phyloP scores from a whole-genome alignment of 2,113 vertebrate genomes.

The Propithecus coquereli region DNA sequence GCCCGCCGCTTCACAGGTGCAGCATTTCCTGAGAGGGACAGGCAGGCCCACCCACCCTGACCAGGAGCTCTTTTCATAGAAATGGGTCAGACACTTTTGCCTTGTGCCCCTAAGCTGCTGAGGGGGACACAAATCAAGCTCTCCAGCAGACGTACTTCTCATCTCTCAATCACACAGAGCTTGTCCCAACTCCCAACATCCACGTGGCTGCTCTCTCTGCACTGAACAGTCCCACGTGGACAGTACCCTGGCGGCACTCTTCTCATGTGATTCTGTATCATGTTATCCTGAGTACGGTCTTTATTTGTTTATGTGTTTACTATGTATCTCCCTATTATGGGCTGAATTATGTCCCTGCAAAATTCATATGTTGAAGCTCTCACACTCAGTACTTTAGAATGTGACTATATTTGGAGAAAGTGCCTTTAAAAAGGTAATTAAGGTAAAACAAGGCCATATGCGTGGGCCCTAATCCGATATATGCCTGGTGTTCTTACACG shows the following conservation, averaged over 20 bases:
- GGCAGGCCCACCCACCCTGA: no score
- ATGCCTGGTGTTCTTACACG: not conserved
- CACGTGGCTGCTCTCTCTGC: not conserved
- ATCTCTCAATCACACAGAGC: not conserved
- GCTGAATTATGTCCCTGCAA: not conserved
- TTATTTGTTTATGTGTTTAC: not conserved
- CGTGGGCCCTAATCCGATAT: not conserved
- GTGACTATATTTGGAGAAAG: not conserved
- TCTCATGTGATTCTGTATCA: not conserved
- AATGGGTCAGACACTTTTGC: not conserved
- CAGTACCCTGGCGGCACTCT: no score
- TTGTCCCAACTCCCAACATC: rapidly evolving
- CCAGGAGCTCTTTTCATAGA: not conserved
- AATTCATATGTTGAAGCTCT: not conserved
- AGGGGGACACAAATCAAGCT: not conserved
- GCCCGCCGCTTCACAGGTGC: not conserved
- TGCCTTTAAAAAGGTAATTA: not conserved
- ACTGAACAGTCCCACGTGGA: not conserved
- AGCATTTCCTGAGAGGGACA: not conserved
- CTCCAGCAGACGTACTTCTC: not conserved
- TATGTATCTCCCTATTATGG: not conserved
- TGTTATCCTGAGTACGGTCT: not conserved
- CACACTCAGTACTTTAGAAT: not conserved
- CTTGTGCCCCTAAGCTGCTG: no score
- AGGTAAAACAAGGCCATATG: not conserved